Base-by-base conservation (phyloP, 1,140 invertebrate species). In the Dendrolimus kikuchii region DNA sequence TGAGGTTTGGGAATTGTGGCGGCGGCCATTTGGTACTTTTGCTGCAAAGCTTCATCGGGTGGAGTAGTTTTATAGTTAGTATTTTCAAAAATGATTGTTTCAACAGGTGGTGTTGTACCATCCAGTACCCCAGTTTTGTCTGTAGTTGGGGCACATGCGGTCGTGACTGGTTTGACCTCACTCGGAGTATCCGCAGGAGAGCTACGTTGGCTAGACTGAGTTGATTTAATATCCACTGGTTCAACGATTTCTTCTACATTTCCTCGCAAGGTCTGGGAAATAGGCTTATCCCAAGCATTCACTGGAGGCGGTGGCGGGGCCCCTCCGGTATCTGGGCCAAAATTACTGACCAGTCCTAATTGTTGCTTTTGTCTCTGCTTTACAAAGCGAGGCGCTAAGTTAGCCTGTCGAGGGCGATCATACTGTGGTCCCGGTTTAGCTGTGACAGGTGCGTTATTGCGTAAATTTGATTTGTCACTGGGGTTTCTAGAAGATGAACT, bases 21-120 rank as follows among this genome's bases (percentile, higher is more conserved):
- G 36, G 74, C 55, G 89, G 85, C 60, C 81, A 88, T 63, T 87
- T 89, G 64, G 88, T 91, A 65, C 90, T 90, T 88, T 90, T 92
- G 71, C 87, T 92, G 70, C 87, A 92, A 64, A 81, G 71, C 89
- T 77, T 88, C 91, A 42, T 80, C 82, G 9, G 82, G 81, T 67
- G 72, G 90, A 70, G 80, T 79, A 53, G 91, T 90, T 83, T 95
- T 94, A 70, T 94, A 96, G 75, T 96, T 96, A 0, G 95, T 96
- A 79, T 97, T 97, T 75, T 97, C 96, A 75, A 97, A 97, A 55
- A 97, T 96, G 40, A 97, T 93, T 0, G 95, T 97, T 71, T 95
- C 93, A 8, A 96, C 94, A 1, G 95, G 94, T 2, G 94, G 90
- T 5, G 92, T 93, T 0, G 92, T 89, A 5, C 92, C 92, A 75